Evolutionary conservation across 2,797 vertebrate genomes (phyloP).

Genomic region (Chaetodon trifasciatus): DNA sequence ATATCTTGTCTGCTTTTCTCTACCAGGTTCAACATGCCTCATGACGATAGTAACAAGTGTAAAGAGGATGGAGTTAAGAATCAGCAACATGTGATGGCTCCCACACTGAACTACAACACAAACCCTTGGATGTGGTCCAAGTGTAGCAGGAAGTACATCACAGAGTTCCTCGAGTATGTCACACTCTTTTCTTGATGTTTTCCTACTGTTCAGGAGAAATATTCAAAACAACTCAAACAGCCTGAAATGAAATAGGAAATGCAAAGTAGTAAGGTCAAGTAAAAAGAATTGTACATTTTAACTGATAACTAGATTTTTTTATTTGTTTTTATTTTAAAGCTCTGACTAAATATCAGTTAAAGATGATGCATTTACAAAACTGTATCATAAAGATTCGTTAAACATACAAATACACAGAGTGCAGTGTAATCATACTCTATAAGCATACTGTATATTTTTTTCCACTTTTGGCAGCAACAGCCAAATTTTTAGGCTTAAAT

Average conservation of each 20-base stretch:
- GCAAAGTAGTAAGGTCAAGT: not conserved
- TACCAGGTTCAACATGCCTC: conserved; percentile 98
- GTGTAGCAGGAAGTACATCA: conserved; percentile 99
- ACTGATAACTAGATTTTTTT: not conserved
- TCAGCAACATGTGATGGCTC: conserved; percentile 98
- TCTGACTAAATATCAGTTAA: conserved; percentile 11
- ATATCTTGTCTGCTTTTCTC: conserved; percentile 8
- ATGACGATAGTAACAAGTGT: conserved; percentile 98
- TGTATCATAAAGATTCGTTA: not conserved
- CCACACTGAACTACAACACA: conserved; percentile 96
- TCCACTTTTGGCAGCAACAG: not conserved
- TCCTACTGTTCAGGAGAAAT: conserved; percentile 13
- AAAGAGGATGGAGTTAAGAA: conserved; percentile 96
- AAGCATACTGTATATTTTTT: not conserved
- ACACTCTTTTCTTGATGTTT: conserved; percentile 30
- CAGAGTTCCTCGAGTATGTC: conserved; percentile 99
- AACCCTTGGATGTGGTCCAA: conserved; percentile 99
- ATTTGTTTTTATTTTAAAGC: not conserved
- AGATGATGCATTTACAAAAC: not conserved
- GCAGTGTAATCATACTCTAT: not conserved
- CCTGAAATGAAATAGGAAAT: not conserved
- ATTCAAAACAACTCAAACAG: not conserved
- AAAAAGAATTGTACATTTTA: conserved; percentile 1
- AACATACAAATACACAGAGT: conserved; percentile 1
- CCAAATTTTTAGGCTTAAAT: conserved; percentile 11